Evolutionary conservation across 2,888 invertebrate species (phyloP).

Genomic region (Archips crataeganus): DNA sequence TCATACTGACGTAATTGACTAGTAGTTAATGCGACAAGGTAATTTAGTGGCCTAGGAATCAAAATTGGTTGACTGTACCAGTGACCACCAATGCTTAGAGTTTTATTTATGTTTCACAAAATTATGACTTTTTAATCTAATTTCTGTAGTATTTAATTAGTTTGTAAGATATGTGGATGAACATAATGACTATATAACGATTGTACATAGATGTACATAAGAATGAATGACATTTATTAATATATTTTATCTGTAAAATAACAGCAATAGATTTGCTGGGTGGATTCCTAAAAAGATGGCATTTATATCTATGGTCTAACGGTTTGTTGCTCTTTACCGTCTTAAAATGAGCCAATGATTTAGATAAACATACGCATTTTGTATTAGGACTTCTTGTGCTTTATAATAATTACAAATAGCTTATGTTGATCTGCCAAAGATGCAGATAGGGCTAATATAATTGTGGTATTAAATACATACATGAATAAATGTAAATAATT

Average conservation of each 20-base stretch:
- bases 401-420: constrained; percentile 18
- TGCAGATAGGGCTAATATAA: constrained; percentile 12
- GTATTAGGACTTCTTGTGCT: constrained; percentile 7
- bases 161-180: constrained; percentile 27
- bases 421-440: constrained; percentile 22
- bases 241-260: background rate
- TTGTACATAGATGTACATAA: constrained; percentile 26
- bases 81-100: background rate
- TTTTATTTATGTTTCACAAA: background rate
- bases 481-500: constrained; percentile 23
- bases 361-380: background rate
- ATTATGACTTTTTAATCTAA: background rate
- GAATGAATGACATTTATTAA: background rate
- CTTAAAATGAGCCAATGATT: background rate
- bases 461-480: constrained; percentile 1
- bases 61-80: background rate
- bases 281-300: background rate
- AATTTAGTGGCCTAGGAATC: too few species aligned
- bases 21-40: too few species aligned
- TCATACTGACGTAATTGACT: too few species aligned
- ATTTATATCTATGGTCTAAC: background rate
- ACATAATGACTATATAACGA: constrained; percentile 33
- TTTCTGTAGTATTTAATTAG: constrained; percentile 27
- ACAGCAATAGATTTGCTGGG: constrained; percentile 9
- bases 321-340: background rate